phyloP scores from a whole-genome alignment of 2,113 vertebrate genomes.

The Amazona vittata region DNA sequence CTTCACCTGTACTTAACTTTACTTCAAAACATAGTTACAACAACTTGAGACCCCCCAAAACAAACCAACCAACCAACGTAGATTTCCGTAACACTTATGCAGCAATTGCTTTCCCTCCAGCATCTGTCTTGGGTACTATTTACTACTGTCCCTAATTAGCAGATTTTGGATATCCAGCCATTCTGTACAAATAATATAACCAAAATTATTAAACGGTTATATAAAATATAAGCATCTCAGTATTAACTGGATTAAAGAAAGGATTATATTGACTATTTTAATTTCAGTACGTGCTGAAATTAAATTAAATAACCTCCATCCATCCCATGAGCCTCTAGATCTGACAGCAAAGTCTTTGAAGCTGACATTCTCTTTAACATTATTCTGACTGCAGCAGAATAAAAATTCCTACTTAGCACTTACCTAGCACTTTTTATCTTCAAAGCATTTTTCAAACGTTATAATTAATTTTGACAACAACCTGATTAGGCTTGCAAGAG shows the following conservation, averaged over 20 bases:
- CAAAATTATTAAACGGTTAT: background rate
- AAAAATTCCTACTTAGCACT: conserved; percentile 52
- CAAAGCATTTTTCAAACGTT: conserved; percentile 48
- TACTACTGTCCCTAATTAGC: background rate
- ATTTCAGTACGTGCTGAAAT: background rate
- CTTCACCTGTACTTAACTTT: background rate
- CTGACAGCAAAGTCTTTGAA: conserved; percentile 50
- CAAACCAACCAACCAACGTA: background rate
- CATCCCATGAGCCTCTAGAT: background rate
- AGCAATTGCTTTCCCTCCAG: background rate
- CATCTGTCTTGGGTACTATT: background rate
- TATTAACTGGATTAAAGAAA: background rate
- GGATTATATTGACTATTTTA: background rate
- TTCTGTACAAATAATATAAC: background rate
- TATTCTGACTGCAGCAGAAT: conserved; percentile 10
- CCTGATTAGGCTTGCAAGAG: background rate
- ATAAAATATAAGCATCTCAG: background rate
- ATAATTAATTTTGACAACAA: conserved; percentile 61
- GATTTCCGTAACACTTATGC: background rate
- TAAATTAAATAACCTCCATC: conserved; percentile 31
- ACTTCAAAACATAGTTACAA: background rate
- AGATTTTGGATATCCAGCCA: background rate
- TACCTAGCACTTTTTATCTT: conserved; percentile 56
- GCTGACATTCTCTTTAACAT: conserved; percentile 33
- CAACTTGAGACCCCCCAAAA: background rate